phyloP scores from a whole-genome alignment of 2,888 invertebrate genomes.

The Thumatha senex region DNA sequence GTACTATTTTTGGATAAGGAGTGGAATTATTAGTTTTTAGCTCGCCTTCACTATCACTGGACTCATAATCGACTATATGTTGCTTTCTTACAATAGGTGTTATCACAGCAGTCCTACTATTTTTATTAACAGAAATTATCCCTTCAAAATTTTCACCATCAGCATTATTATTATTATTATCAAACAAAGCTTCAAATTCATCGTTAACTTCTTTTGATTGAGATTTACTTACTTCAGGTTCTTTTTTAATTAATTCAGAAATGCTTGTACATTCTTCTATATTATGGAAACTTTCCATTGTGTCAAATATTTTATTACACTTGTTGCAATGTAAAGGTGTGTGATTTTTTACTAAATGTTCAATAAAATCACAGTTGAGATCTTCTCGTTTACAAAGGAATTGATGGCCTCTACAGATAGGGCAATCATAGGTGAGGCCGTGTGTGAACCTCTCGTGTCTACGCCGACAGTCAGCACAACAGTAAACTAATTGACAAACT shows the following conservation, averaged over 20 bases:
- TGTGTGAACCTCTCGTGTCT: conserved; percentile 66
- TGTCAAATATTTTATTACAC: conserved; percentile 61
- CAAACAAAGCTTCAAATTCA: conserved; percentile 67
- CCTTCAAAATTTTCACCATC: conserved; percentile 59
- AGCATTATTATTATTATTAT: conserved; percentile 47
- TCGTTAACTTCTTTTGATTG: conserved; percentile 49
- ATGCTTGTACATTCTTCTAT: conserved; percentile 68
- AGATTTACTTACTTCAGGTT: conserved; percentile 6
- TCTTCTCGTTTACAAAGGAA: conserved; percentile 61
- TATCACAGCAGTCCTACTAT: conserved; percentile 67
- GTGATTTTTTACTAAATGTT: conserved; percentile 63
- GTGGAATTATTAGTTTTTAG: conserved; percentile 37
- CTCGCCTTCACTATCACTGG: conserved; percentile 58
- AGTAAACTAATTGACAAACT: conserved; percentile 69
- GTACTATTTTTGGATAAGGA: conserved; percentile 48
- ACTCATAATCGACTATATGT: conserved; percentile 71
- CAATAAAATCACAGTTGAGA: conserved; percentile 56
- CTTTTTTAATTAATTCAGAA: conserved; percentile 57
- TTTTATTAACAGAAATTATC: conserved; percentile 58
- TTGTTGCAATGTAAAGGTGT: conserved; percentile 68
- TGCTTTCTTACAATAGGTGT: conserved; percentile 67
- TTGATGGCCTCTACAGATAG: conserved; percentile 64
- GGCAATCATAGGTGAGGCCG: conserved; percentile 67
- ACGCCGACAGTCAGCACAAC: conserved; percentile 71
- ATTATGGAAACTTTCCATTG: conserved; percentile 65